phyloP scores from a whole-genome alignment of 2,113 vertebrate species.

The Atrichornis clamosus region DNA sequence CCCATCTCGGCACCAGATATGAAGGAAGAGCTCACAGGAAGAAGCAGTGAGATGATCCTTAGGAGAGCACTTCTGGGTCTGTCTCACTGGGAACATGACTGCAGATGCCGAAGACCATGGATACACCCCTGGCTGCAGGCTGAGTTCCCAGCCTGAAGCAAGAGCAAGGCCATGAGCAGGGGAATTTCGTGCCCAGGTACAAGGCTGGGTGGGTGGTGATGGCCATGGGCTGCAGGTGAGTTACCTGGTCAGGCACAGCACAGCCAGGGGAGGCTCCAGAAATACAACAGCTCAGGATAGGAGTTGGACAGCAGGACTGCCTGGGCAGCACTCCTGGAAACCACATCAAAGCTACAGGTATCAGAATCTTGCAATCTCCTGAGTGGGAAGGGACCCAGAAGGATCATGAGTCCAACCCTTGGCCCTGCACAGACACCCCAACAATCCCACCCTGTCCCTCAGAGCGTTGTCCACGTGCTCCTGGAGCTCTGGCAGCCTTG shows the following conservation, averaged over 20 bases:
- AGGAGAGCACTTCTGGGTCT: background rate
- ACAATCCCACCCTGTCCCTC: background rate
- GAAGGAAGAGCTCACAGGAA: background rate
- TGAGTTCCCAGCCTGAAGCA: background rate
- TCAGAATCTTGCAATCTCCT: background rate
- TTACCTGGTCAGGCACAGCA: background rate
- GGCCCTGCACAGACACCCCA: background rate
- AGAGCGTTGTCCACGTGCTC: accelerated
- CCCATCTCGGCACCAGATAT: background rate
- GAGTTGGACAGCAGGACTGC: background rate
- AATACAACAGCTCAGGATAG: background rate
- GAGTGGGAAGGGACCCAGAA: background rate
- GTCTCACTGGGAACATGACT: background rate
- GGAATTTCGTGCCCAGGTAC: background rate
- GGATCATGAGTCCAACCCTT: background rate
- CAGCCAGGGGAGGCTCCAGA: background rate
- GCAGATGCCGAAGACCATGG: background rate
- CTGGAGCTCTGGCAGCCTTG: background rate
- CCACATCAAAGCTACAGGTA: accelerated
- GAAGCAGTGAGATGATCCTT: background rate
- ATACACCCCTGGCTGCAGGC: accelerated
- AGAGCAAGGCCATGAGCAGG: background rate
- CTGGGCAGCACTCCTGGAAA: background rate
- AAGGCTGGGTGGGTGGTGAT: accelerated
- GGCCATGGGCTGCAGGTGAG: background rate